Evolutionary conservation across 2,113 vertebrate species (phyloP), one percentile per base, ranked within the genome.

Genomic region (Pyrgilauda ruficollis): DNA sequence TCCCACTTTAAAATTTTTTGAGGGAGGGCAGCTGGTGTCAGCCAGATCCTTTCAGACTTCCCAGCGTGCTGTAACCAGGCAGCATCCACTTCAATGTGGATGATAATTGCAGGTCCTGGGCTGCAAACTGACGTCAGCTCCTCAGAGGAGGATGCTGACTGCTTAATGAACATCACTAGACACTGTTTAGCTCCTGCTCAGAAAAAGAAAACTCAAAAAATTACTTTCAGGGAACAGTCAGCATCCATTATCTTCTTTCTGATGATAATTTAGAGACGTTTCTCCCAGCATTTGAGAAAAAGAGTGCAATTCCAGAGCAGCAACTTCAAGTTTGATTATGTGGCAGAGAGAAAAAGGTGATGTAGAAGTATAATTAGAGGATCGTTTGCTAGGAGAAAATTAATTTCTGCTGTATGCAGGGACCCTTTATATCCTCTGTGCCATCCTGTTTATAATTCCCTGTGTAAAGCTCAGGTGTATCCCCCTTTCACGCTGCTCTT

Each of bases 61-160:
- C 66, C 76, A 47, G 94, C 13, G 12, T 95, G 93, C 86, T 91
- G 95, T 93, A 97, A 75, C 94, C 31, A 95, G 79, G 94, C 92
- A 94, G 87, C 88, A 86, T 85, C 87, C 88, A 76, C 93, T 95
- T 96, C 91, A 96, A 56, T 91, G 68, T 53, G 92, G 97, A 93
- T 96, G 96, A 84, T 97, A 96, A 97, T 97, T 97, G 95, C 94
- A 82, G 94, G 94, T 93, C 96, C 87, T 86, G 11, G 88, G 88
- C 91, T 96, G 84, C 94, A 85, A 61, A 46, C 94, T 97, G 91
- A 97, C 90, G 79, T 97, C 96, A 97, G 79, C 76, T 47, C 91
- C 77, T 91, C 95, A 74, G 85, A 97, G 89, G 81, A 96, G 94
- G 83, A 94, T 95, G 90, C 92, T 97, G 94, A 93, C 94, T 96